Evolutionary conservation across 2,888 invertebrate genomes (phyloP), one percentile per base, ranked within the genome.

Genomic region (Cryptus armator): DNA sequence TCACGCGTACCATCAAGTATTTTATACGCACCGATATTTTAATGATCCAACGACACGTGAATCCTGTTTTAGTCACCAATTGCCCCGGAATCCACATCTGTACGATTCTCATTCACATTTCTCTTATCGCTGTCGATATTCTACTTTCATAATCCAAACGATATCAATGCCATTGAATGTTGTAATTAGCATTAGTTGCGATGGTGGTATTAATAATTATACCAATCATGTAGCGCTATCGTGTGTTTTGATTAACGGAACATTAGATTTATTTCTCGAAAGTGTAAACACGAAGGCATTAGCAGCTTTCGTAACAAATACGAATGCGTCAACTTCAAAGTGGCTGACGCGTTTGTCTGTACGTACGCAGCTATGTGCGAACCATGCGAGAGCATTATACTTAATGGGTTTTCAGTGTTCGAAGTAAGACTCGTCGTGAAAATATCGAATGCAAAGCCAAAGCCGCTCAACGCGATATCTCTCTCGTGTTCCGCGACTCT

Each of bases 321-420:
- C 32, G 56, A 10, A 56, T 1, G 62, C 29, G 14, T 32, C 24
- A 10, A 16, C 29, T 7, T 29, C 29, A n/a, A 14, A 14, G 29
- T 62, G 29, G 10, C 32, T 14, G 5, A 74, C 64, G 32, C 12
- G 32, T 56, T 56, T 24, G 24, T 56, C 4, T 10, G 37, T 19
- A 87, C 84, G 77, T 81, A 81, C 82, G 78, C 81, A 83, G 80
- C 75, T 80, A 82, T 80, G 86, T 76, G 83, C 77, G 77, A 78
- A 88, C 87, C 88, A 89, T 88, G 89, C 86, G 88, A 88, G 87
- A 14, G 62, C n/a, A 86, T 84, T 86, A 87, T 87, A 89, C 89
- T 90, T 91, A 92, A 91, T 91, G 92, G 91, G 89, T 88, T 91
- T 91, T 91, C 91, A 90, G 90, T 91, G 91, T 91, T 90, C 89